Evolutionary conservation across 2,888 invertebrate genomes (phyloP).

Genomic region (Metalampra italica): DNA sequence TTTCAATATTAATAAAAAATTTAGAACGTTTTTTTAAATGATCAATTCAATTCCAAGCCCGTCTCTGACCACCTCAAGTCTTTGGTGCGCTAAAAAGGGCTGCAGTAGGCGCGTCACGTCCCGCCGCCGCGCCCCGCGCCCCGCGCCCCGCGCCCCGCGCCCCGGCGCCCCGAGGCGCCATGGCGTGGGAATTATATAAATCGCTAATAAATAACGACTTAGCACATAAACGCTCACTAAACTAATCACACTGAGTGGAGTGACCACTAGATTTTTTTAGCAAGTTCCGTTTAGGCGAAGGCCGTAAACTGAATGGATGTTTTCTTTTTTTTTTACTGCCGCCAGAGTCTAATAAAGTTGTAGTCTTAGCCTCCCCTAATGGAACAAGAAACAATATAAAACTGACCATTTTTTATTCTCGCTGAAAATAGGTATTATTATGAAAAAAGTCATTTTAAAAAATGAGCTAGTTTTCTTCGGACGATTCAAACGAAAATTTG

Average conservation of each 20-base stretch:
- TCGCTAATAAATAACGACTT: constrained; percentile 28
- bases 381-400: too few species aligned
- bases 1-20: too few species aligned
- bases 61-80: constrained; percentile 18
- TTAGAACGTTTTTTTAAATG: too few species aligned
- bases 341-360: background rate
- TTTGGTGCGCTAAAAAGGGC: constrained; percentile 28
- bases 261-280: constrained; percentile 26
- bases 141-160: constrained; percentile 21
- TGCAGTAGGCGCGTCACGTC: constrained; percentile 31
- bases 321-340: background rate
- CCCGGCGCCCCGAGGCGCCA: constrained; percentile 18
- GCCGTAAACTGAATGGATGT: background rate
- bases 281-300: constrained; percentile 5
- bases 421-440: too few species aligned
- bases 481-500: too few species aligned
- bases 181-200: constrained; percentile 24
- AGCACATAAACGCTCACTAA: constrained; percentile 21
- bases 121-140: constrained; percentile 21
- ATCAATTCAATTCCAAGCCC: constrained; percentile 5
- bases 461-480: too few species aligned
- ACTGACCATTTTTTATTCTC: background rate
- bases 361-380: too few species aligned
- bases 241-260: constrained; percentile 26
- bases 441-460: too few species aligned